Evolutionary conservation across 2,888 invertebrate genomes (phyloP), one percentile per base, ranked within the genome.

Genomic region (Philereme vetulata): DNA sequence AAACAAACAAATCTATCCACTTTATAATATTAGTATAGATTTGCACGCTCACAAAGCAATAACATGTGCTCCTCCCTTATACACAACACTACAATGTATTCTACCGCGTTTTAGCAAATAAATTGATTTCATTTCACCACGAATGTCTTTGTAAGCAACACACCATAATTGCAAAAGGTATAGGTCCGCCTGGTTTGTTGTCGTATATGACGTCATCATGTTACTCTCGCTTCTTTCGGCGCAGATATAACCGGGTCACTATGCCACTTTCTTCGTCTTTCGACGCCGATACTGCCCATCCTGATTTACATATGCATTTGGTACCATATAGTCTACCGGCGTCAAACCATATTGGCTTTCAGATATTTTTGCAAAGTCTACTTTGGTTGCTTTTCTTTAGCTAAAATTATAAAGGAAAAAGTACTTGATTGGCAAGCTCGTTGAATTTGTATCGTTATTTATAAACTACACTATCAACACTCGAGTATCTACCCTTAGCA

Each of bases 181-280:
- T 57, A 48, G 48, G 58, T 35, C 36, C 44, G 52, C 43, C 36
- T 57, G 47, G 46, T 56, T 47, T 56, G 45, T 33, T 62, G 11
- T 46, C 35, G 36, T 38, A 10, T 51, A 44, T 55, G 68, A 81
- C 80, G 77, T 82, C 80, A 81, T 72, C 67, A 68, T 72, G 77
- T 83, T 77, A 86, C 85, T 86, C 81, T 87, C 82, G 83, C 83
- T 84, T 79, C 74, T 78, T 80, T 78, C 72, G 73, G 75, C 67
- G 74, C 72, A 70, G 68, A 76, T 72, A 64, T 77, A 88, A 85
- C 71, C 75, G 70, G 85, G 88, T 85, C 78, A 86, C 72, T 76
- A 67, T 85, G 88, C 81, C 88, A 87, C 88, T 89, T 90, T 88
- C 88, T 84, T 88, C 83, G 72, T 74, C 73, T 76, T 73, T 78